These are phyloP conservation scores for Aplidium turbinatum DNA, from an alignment of 23 tunicate genomes.

Conservation along the genomic window DNA sequence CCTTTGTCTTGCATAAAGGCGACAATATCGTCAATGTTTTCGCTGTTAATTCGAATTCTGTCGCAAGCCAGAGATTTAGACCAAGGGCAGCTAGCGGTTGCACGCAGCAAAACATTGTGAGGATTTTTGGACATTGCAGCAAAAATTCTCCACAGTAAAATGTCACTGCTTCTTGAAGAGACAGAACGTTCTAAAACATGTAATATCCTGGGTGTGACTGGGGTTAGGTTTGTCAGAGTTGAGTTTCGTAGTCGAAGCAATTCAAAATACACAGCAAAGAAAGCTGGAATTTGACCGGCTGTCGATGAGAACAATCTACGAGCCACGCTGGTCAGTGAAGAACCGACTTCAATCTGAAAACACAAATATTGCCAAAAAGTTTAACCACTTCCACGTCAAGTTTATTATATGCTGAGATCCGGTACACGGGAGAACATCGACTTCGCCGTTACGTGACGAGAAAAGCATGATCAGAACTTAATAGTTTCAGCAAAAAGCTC, in stretches of 20 bases:
- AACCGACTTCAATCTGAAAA: constrained; percentile 52
- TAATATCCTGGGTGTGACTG: constrained; percentile 22
- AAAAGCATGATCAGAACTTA: too few species aligned
- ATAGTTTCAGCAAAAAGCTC: too few species aligned
- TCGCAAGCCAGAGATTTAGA: constrained; percentile 72
- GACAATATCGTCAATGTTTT: constrained; percentile 44
- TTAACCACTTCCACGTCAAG: background rate
- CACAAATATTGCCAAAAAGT: background rate
- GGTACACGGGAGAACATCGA: too few species aligned
- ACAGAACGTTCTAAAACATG: constrained; percentile 42
- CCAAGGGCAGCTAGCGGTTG: constrained; percentile 73
- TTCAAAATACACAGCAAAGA: constrained; percentile 54
- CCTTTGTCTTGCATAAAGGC: constrained; percentile 56
- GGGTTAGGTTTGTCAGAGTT: background rate
- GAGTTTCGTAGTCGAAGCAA: constrained; percentile 16
- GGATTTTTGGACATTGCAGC: constrained; percentile 3
- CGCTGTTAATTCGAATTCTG: constrained; percentile 23
- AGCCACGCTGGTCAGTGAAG: constrained; percentile 52
- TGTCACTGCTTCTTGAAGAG: background rate
- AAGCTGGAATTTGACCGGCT: constrained; percentile 4
- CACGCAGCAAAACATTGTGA: constrained; percentile 44
- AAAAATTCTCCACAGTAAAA: constrained; percentile 44
- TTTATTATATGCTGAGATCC: too few species aligned
- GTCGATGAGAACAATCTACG: constrained; percentile 25
- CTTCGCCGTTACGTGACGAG: too few species aligned